These are phyloP conservation scores for Pentalonia nigronervosa DNA, from an alignment of 1,140 invertebrate genomes.

Conservation along the genomic window DNA sequence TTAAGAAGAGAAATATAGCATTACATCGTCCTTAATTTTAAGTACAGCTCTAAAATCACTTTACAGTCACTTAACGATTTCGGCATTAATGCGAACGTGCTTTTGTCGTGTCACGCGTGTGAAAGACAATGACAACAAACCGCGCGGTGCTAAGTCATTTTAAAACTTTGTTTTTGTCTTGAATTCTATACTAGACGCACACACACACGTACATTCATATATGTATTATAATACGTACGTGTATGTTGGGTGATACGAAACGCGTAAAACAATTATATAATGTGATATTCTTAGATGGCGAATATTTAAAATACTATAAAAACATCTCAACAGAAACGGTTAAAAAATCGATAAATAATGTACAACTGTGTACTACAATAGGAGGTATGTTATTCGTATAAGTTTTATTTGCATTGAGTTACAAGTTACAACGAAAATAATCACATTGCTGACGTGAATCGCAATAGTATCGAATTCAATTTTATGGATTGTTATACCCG, in stretches of 20 bases:
- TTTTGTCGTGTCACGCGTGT: neutral
- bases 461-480: neutral
- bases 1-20: neutral
- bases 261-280: neutral
- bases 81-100: neutral
- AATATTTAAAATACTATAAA: neutral
- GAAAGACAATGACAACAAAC: conserved; percentile 1
- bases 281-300: neutral
- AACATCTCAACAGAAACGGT: neutral
- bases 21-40: neutral
- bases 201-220: neutral
- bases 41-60: conserved; percentile 1
- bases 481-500: neutral
- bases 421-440: neutral
- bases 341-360: neutral
- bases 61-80: conserved; percentile 8
- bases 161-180: neutral
- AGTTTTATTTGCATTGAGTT: neutral
- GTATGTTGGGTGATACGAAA: neutral
- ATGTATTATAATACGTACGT: neutral
- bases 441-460: neutral
- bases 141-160: neutral
- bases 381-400: neutral
- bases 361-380: neutral
- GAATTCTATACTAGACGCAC: neutral